A percentile compares a stretch with the other conserved stretches of the same genome.
Evolutionary conservation across 2,797 vertebrate genomes (phyloP).

Genomic region (Acomys russatus): DNA sequence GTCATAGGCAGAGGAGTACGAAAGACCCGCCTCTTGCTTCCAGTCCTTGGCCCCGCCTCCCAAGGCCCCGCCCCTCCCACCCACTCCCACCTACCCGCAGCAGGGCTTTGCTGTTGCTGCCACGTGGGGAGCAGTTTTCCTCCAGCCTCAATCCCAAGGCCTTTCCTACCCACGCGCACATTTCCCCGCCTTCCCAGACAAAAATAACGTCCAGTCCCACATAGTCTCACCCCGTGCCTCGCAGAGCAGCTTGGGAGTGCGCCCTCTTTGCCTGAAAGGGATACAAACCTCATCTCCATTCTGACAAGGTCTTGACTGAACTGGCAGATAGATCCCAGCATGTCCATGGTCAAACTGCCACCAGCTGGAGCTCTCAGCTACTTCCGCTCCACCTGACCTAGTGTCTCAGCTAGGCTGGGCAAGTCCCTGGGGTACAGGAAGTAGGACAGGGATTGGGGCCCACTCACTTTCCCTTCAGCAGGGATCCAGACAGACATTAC

Average conservation of each 20-base stretch:
- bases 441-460: not conserved
- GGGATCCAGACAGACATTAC: not conserved
- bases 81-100: slow-evolving; percentile 62
- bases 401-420: too few relatives aligned
- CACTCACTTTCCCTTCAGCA: not conserved
- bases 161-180: not conserved
- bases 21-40: not conserved
- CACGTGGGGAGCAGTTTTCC: slow-evolving; percentile 21
- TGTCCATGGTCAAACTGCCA: not conserved
- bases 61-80: not conserved
- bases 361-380: not conserved
- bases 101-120: not conserved
- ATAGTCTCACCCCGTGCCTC: slow-evolving; percentile 16
- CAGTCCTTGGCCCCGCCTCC: not conserved
- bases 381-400: too few relatives aligned
- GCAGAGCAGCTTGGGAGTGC: slow-evolving; percentile 51
- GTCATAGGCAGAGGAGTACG: not conserved
- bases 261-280: slow-evolving; percentile 76
- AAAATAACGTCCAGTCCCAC: slow-evolving; percentile 58
- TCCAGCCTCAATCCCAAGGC: not conserved
- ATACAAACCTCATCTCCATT: slow-evolving; percentile 35
- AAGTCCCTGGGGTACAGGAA: slow-evolving; percentile 22
- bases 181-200: not conserved
- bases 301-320: not conserved
- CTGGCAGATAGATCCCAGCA: not conserved